phyloP scores from a whole-genome alignment of 2,797 vertebrate genomes.

The Malurus leucopterus region DNA sequence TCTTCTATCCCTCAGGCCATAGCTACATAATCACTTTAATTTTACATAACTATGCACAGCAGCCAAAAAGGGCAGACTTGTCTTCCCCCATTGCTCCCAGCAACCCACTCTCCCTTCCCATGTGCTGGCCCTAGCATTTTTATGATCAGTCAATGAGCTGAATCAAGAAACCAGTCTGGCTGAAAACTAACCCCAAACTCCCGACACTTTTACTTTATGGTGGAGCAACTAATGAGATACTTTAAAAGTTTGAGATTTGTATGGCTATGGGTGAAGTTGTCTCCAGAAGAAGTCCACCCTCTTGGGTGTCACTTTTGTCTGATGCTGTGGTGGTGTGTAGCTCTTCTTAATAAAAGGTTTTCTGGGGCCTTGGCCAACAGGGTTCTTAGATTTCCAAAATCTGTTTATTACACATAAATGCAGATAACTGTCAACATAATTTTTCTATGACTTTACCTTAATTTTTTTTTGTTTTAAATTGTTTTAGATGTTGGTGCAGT shows the following conservation, averaged over 20 bases:
- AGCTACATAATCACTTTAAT: constrained; percentile 59
- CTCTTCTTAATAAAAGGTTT: background rate
- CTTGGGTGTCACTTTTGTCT: background rate
- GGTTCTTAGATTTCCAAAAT: background rate
- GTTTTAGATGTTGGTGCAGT: background rate
- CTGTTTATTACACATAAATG: background rate
- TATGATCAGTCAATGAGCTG: background rate
- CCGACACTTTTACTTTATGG: background rate
- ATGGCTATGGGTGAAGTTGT: background rate
- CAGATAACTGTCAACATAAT: background rate
- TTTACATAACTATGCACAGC: constrained; percentile 48
- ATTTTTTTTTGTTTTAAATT: background rate
- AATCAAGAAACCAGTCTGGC: background rate
- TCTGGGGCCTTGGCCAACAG: background rate
- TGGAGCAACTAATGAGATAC: background rate
- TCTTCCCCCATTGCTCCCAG: background rate
- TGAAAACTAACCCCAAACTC: background rate
- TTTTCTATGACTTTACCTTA: background rate
- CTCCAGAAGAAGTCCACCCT: background rate
- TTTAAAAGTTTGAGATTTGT: background rate
- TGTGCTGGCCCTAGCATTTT: background rate
- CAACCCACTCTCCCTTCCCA: background rate
- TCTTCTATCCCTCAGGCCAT: constrained; percentile 43
- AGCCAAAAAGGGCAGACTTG: constrained; percentile 25
- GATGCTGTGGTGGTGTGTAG: background rate